Percentiles rank a stretch among this genome's conserved stretches.
Evolutionary conservation across 2,888 invertebrate genomes (phyloP).

Genomic region (Archips xylosteana): DNA sequence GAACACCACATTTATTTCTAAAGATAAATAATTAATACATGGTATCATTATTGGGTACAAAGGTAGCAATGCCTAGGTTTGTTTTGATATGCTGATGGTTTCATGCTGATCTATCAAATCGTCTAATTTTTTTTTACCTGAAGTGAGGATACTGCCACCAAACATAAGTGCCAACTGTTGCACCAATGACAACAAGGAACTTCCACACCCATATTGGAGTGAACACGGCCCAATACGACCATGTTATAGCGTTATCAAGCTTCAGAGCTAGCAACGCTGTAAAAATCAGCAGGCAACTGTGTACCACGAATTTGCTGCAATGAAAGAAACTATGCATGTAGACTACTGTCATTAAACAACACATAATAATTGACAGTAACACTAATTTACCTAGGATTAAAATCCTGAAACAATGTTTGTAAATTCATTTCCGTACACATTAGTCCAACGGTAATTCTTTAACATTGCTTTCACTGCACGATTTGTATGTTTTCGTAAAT

Average conservation of each 20-base stretch:
- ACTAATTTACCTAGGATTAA: conserved; percentile 92
- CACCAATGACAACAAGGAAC: conserved; percentile 94
- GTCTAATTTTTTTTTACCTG: conserved; percentile 83
- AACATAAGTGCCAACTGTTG: conserved; percentile 95
- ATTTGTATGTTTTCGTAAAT: conserved; percentile 9
- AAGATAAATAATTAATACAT: neutral
- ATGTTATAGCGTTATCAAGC: conserved; percentile 94
- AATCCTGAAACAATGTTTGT: conserved; percentile 95
- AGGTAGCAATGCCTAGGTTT: neutral
- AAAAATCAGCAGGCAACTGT: conserved; percentile 96
- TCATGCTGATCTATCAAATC: neutral
- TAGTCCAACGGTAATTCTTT: conserved; percentile 55
- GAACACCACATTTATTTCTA: neutral
- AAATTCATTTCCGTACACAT: conserved; percentile 91
- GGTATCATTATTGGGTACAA: neutral
- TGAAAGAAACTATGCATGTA: conserved; percentile 53
- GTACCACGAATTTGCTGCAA: conserved; percentile 98
- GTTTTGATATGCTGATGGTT: neutral
- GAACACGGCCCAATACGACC: conserved; percentile 99
- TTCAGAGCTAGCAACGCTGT: conserved; percentile 95
- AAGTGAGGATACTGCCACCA: conserved; percentile 99
- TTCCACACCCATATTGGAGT: conserved; percentile 99
- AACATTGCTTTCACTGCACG: conserved; percentile 56
- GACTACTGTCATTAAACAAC: conserved; percentile 39
- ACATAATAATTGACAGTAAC: conserved; percentile 35